Evolutionary conservation across 1,140 invertebrate genomes (phyloP).

Genomic region (Drosophila erecta): DNA sequence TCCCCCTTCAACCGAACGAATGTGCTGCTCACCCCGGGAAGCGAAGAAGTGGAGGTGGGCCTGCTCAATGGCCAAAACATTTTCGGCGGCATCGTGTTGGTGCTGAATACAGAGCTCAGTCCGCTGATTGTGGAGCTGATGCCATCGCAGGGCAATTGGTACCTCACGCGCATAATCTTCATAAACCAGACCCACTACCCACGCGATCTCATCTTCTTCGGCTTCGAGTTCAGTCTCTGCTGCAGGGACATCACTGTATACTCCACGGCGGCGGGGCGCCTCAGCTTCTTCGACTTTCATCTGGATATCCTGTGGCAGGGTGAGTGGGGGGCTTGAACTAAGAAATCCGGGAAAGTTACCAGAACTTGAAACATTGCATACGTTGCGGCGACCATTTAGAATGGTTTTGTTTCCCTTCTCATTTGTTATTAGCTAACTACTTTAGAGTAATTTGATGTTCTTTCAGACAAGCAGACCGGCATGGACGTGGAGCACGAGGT

Average conservation of each 20-base stretch:
- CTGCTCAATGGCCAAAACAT: background rate
- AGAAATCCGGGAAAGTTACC: too few species aligned
- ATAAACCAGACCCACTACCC: background rate
- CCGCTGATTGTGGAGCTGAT: conserved; percentile 1
- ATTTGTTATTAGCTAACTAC: background rate
- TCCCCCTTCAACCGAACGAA: conserved; percentile 1
- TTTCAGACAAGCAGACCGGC: background rate
- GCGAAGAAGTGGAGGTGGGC: background rate
- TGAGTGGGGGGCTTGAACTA: background rate
- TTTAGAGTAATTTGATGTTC: background rate
- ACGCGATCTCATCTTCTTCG: conserved; percentile 18
- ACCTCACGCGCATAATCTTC: background rate
- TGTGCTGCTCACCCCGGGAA: background rate
- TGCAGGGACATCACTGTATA: conserved; percentile 24
- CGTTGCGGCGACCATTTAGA: background rate
- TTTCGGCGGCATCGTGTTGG: conserved; percentile 4
- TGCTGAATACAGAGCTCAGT: background rate
- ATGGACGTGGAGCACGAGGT: conserved; percentile 17
- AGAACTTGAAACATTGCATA: too few species aligned
- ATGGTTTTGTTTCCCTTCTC: background rate
- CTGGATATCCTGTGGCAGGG: conserved; percentile 35
- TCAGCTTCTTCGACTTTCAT: conserved; percentile 25
- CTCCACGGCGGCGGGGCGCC: background rate
- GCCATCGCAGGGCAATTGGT: conserved; percentile 34
- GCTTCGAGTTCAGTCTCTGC: conserved; percentile 35